Percentiles rank a stretch among this genome's conserved stretches.
Evolutionary conservation across 2,797 vertebrate genomes (phyloP).

Genomic region (Morelia viridis): DNA sequence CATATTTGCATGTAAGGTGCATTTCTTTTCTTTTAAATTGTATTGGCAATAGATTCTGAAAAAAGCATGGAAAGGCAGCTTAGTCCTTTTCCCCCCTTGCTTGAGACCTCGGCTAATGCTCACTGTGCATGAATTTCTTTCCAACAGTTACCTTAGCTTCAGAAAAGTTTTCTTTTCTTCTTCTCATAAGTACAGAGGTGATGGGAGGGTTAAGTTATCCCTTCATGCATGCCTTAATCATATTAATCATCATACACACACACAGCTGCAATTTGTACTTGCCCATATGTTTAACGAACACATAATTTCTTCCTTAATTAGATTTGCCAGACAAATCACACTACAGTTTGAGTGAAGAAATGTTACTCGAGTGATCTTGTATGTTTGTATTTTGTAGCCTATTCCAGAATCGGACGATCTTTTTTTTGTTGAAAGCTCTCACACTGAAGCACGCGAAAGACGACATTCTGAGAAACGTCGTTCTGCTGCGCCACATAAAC

Average conservation of each 20-base stretch:
- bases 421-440: not conserved
- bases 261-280: not conserved
- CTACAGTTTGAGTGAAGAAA: not conserved
- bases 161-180: no score
- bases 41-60: not conserved
- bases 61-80: not conserved
- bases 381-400: constrained; percentile 53
- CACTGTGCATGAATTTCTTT: no score
- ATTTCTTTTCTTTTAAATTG: not conserved
- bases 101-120: no score
- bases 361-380: not conserved
- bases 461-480: not conserved
- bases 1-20: not conserved
- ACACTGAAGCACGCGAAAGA: not conserved
- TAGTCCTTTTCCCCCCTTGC: not conserved
- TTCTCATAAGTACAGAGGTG: not conserved
- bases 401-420: constrained; percentile 9
- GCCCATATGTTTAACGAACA: not conserved
- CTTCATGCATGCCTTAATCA: not conserved
- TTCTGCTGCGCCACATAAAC: fast-evolving
- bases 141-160: no score
- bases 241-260: not conserved
- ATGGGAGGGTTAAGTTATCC: not conserved
- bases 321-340: not conserved
- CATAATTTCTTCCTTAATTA: not conserved